Evolutionary conservation across 30 jellyfish, hydroid and myxozoan species (phyloP), one percentile per base, ranked within the genome.

Genomic region (Aurelia coerulea): DNA sequence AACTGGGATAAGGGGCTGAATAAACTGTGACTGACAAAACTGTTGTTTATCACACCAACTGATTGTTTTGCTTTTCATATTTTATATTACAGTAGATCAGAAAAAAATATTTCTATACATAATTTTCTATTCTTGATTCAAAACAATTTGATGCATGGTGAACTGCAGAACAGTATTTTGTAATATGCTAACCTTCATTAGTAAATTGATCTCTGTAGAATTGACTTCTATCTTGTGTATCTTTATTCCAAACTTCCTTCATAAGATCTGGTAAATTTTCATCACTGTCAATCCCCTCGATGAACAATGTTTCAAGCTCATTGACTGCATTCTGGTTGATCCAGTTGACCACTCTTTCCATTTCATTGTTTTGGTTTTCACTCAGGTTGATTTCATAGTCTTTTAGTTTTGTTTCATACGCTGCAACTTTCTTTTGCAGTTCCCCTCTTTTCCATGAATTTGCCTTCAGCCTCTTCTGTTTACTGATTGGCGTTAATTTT

Each of bases 271-370:
- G 68, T 42, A 77, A 9, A 34, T 62, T 53, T 39, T 39, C 59
- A 31, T 37, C 60, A 2, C 3, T 23, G 66, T n/a, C n/a, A n/a
- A n/a, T n/a, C n/a, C 71, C 60, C 35, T 64, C 89, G 3, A 42
- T 51, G 19, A 79, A 79, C 58, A 62, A 58, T 32, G 80, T 11
- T 15, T 79, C 89, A 5, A 79, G 72, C 35, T 79, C 89, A 64
- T 34, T 63, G 19, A 15, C 59, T 5, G 89, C 89, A 64, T 79
- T 79, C n/a, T 63, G 32, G 59, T 79, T 79, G 59, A 79, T 79
- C 89, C 80, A 79, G 35, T 50, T 41, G 16, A 79, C 89, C 63
- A 79, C 89, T 2, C 69, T 79, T 46, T 79, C 89, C 89, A 79
- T 79, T 5, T 39, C 67, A 1, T 10, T 2, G 59, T 66, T 79